Base-by-base conservation (phyloP, 2,113 vertebrate species). In the Strix aluco region DNA sequence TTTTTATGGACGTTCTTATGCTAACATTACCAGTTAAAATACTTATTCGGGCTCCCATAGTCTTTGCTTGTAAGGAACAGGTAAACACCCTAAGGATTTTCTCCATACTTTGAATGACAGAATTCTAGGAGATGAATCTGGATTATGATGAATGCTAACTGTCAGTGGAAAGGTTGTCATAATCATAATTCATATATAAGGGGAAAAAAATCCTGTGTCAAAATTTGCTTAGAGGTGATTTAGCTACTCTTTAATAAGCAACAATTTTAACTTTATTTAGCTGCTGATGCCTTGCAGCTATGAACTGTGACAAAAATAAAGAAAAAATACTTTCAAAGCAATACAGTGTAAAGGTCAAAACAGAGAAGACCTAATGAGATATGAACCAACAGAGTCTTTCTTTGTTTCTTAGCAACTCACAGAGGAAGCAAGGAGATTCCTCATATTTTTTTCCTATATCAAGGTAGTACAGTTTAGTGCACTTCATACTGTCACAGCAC, bases 251-350 rank as follows among this genome's bases (percentile, higher is more conserved):
- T 97, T 95, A 94, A 54, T 84, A 93, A 98, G 94, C 96, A 97
- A 93, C 80, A 89, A 79, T 97, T 98, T 98, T 95, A 97, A 94
- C 90, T 93, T 95, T 95, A 55, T 94, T 95, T 94, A 63, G 94
- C 97, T 98, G 94, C 95, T 92, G 86, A 89, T 88, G 80, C 26
- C 61, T 87, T 96, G 97, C 97, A 98, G 97, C 97, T 97, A 96
- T 62, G 87, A 98, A 98, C 97, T 98, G 91, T 96, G 96, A 97
- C 93, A 94, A 96, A 96, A 90, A 95, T 32, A 67, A 40, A 5
- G 3, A 55, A 90, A 57, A 94, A 93, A 91, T 51, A 96, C 83
- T 97, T 98, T 98, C 90, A 98, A 98, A 98, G 98, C 98, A 98
- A 98, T 98, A 98, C 97, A 96, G 85, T 98, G 67, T 75, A 91